These are phyloP conservation scores for Wiebesia pumilae DNA, from an alignment of 1,140 invertebrate genomes.

Conservation along the genomic window DNA sequence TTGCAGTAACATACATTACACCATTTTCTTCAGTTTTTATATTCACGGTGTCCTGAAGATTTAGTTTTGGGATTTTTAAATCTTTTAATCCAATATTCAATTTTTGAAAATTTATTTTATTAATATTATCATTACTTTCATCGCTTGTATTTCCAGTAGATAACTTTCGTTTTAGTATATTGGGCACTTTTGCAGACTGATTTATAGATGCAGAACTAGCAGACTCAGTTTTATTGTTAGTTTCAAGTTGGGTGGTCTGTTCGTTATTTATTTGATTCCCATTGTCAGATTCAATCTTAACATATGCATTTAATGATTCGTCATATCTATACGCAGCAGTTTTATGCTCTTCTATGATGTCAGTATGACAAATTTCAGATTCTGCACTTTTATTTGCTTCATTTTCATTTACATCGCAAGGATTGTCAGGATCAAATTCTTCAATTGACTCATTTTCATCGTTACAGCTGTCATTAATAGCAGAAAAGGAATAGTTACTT, in stretches of 20 bases:
- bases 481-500: constrained; percentile 11
- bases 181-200: constrained; percentile 57
- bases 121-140: constrained; percentile 24
- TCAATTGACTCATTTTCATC: constrained; percentile 69
- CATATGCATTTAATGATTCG: constrained; percentile 57
- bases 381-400: background rate
- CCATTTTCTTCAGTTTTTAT: constrained; percentile 67
- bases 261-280: constrained; percentile 21
- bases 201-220: background rate
- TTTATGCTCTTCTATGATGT: background rate
- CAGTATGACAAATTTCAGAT: constrained; percentile 1
- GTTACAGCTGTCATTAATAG: constrained; percentile 41
- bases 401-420: constrained; percentile 32
- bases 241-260: constrained; percentile 44
- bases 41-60: constrained; percentile 65
- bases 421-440: constrained; percentile 72
- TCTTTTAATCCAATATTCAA: constrained; percentile 51
- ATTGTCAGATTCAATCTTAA: constrained; percentile 56
- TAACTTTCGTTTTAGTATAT: constrained; percentile 63
- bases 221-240: constrained; percentile 46
- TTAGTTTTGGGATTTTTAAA: constrained; percentile 64
- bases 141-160: constrained; percentile 34
- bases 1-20: constrained; percentile 73
- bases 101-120: constrained; percentile 40
- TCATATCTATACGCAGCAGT: constrained; percentile 60